phyloP scores from a whole-genome alignment of 2,113 vertebrate species.

The Sciurus niger region DNA sequence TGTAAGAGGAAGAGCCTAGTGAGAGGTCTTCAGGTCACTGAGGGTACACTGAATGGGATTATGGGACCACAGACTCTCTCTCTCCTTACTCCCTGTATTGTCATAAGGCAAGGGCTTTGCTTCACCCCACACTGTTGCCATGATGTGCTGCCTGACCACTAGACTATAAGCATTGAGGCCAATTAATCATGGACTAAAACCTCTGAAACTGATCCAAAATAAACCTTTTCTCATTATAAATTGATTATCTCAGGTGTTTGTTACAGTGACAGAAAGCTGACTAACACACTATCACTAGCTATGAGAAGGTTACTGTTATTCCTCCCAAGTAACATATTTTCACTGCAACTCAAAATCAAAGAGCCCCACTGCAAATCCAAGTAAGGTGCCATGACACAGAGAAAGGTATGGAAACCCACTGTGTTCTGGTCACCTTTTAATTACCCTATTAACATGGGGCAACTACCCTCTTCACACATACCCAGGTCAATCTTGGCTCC shows the following conservation, averaged over 20 bases:
- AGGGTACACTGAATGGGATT: no score
- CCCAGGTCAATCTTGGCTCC: neutral
- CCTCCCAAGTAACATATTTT: neutral
- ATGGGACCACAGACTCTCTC: neutral
- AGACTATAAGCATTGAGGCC: no score
- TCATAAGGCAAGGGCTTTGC: neutral
- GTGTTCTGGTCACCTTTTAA: neutral
- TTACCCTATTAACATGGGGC: neutral
- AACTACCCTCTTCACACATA: neutral
- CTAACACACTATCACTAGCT: neutral
- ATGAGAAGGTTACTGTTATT: neutral
- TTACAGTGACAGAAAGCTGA: neutral
- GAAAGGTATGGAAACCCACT: neutral
- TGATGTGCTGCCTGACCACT: neutral
- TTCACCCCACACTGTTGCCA: neutral
- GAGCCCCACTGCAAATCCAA: neutral
- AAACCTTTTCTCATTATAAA: neutral
- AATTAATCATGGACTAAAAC: neutral
- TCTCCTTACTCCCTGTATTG: neutral
- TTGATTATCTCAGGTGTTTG: neutral
- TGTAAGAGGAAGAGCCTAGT: neutral
- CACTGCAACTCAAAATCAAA: neutral
- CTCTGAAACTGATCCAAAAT: neutral
- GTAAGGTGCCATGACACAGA: neutral
- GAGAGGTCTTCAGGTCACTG: neutral